These are phyloP conservation scores for Tinea pellionella DNA, from an alignment of 2,888 invertebrate species.

Conservation along the genomic window DNA sequence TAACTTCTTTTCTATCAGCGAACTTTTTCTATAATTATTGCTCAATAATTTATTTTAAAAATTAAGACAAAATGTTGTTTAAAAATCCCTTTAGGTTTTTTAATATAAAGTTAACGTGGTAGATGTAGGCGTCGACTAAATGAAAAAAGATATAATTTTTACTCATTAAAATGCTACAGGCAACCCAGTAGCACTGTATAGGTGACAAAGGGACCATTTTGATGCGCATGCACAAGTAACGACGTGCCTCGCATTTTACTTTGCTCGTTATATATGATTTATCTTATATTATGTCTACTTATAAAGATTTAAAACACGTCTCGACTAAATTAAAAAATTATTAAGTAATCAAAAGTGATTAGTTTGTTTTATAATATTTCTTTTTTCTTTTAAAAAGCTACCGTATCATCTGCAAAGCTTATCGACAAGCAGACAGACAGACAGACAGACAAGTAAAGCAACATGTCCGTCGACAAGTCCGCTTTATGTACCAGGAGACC, in stretches of 20 bases:
- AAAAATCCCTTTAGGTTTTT: too few relatives aligned
- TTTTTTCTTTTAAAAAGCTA: too few relatives aligned
- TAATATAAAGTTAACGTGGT: too few relatives aligned
- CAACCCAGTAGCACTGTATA: slow-evolving; percentile 36
- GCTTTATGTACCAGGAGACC: slow-evolving; percentile 47
- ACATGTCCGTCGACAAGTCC: slow-evolving; percentile 56
- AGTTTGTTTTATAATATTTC: too few relatives aligned
- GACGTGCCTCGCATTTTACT: slow-evolving; percentile 35
- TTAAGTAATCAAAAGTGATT: background rate
- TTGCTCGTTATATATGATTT: slow-evolving; percentile 6
- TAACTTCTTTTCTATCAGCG: too few relatives aligned
- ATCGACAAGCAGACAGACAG: too few relatives aligned
- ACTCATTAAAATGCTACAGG: slow-evolving; percentile 52
- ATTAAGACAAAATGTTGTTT: too few relatives aligned
- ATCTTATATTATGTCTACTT: background rate
- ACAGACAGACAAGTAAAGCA: slow-evolving; percentile 34
- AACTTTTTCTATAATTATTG: too few relatives aligned
- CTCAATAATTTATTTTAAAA: too few relatives aligned
- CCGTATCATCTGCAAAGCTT: too few relatives aligned
- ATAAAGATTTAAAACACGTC: slow-evolving; percentile 4
- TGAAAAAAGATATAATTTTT: background rate
- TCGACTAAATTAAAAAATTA: background rate
- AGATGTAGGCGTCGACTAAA: too few relatives aligned
- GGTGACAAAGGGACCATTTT: slow-evolving; percentile 56
- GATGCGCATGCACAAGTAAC: slow-evolving; percentile 35